Evolutionary conservation across 2,797 vertebrate genomes (phyloP), one percentile per base, ranked within the genome.

Genomic region (Molossus alvarezi): DNA sequence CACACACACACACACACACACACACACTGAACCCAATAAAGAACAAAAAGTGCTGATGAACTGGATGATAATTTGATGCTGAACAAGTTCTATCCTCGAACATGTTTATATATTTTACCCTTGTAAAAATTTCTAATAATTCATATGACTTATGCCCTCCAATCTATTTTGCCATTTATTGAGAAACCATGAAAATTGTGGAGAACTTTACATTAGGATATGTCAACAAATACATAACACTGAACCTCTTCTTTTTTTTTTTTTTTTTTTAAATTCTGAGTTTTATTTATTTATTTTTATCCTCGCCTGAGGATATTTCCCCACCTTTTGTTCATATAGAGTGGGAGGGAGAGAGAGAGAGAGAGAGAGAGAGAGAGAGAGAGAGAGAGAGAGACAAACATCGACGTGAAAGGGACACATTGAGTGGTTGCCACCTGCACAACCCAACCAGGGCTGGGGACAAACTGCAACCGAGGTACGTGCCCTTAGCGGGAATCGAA

Each of bases 121-220:
- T 37, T 27, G 11, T 14, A 23, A 62, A 95, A 88, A 87, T 57
- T 79, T 13, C 53, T 51, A 67, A 23, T 72, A 71, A 75, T 69
- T 80, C 18, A 64, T 33, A 65, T 64, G 53, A 64, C 13, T 41
- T 69, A 76, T 2, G 0, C 8, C 21, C 1, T 20, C 25, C 1
- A 37, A 90, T 77, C 23, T 45, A 92, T 41, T 94, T 76, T 51
- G 9, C 5, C 20, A 0, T 76, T 94, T 72, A 73, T 20, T 95
- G 12, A 58, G 23, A 82, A 92, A 57, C 41, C 45, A 83, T 33
- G 25, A n/a, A 84, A 97, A 95, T 86, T 64, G 84, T 33, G 6
- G 3, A 89, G 18, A 86, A 87, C 20, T 81, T 84, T 80, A 51
- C 13, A 45, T 45, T 72, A 80, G 1, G 11, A 37, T 65, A 58